Conservation (phyloP, 2,888 invertebrate genomes). For the Melanostoma scalare region DNA sequence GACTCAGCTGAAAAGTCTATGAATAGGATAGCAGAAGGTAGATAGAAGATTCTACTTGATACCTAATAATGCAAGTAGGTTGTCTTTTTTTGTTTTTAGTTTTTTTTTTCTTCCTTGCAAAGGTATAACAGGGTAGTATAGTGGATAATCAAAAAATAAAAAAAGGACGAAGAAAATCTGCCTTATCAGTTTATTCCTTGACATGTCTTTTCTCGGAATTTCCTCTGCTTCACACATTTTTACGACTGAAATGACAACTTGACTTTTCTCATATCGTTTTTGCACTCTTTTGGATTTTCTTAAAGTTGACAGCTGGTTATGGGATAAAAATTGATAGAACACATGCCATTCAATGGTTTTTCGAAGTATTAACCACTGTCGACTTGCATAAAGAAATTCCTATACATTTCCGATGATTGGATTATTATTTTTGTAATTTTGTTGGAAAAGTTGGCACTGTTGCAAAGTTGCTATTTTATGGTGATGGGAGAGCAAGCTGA, state of each 20-base stretch:
- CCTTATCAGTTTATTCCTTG: slow-evolving; percentile 53
- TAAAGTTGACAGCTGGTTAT: slow-evolving; percentile 64
- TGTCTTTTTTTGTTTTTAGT: slow-evolving; percentile 9
- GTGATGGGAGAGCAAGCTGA: too few species aligned
- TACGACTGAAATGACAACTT: slow-evolving; percentile 60
- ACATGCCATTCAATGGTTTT: slow-evolving; percentile 39
- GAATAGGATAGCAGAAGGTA: slow-evolving; percentile 48
- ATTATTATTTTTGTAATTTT: too few species aligned
- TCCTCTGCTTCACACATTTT: slow-evolving; percentile 5
- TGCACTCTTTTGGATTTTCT: slow-evolving; percentile 26
- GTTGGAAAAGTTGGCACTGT: too few species aligned
- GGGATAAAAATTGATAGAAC: slow-evolving; percentile 52
- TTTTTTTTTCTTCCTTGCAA: background rate
- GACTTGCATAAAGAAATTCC: background rate
- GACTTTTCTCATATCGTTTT: slow-evolving; percentile 55
- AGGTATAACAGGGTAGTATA: slow-evolving; percentile 46
- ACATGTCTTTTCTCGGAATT: slow-evolving; percentile 51
- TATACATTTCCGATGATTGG: too few species aligned
- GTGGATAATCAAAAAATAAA: slow-evolving; percentile 56
- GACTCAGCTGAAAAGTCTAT: slow-evolving; percentile 65
- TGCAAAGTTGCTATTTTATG: too few species aligned
- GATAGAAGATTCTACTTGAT: slow-evolving; percentile 14
- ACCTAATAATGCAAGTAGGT: slow-evolving; percentile 37
- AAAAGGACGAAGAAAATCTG: background rate
- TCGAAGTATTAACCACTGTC: slow-evolving; percentile 12